These are phyloP conservation scores for Junonia oenone DNA, from an alignment of 2,888 invertebrate species.

Conservation along the genomic window DNA sequence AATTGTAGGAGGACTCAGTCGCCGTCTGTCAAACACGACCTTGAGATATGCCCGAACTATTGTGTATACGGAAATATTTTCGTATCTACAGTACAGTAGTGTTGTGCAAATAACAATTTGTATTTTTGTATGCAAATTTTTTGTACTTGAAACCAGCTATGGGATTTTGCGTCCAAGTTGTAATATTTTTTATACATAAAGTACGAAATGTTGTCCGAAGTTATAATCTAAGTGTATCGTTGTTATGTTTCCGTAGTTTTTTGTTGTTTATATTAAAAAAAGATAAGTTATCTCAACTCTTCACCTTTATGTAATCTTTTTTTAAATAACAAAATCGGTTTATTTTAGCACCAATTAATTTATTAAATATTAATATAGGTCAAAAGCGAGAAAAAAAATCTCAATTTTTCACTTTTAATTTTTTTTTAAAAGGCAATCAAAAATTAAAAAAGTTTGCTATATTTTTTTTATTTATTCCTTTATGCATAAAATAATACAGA, in stretches of 20 bases:
- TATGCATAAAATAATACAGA: no score
- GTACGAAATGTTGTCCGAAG: constrained; percentile 14
- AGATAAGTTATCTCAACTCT: constrained; percentile 13
- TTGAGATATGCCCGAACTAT: constrained; percentile 67
- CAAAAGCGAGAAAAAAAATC: no score
- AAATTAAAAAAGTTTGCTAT: no score
- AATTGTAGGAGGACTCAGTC: constrained; percentile 48
- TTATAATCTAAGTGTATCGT: background rate
- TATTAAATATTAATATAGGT: constrained; percentile 8
- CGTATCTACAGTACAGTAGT: constrained; percentile 42
- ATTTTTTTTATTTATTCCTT: no score
- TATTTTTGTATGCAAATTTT: background rate
- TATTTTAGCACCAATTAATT: background rate
- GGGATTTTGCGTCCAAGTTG: constrained; percentile 13
- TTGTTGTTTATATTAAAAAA: background rate
- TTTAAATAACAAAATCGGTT: background rate
- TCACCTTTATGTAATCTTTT: constrained; percentile 1
- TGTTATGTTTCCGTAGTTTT: constrained; percentile 11
- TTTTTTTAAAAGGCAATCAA: no score
- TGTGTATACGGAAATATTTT: constrained; percentile 71
- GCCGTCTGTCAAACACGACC: constrained; percentile 67
- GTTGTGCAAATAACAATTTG: background rate
- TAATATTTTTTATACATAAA: background rate
- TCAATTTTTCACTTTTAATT: background rate
- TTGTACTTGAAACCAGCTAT: constrained; percentile 14